phyloP scores from a whole-genome alignment of 2,797 vertebrate species.

The Sarcophilus harrisii region DNA sequence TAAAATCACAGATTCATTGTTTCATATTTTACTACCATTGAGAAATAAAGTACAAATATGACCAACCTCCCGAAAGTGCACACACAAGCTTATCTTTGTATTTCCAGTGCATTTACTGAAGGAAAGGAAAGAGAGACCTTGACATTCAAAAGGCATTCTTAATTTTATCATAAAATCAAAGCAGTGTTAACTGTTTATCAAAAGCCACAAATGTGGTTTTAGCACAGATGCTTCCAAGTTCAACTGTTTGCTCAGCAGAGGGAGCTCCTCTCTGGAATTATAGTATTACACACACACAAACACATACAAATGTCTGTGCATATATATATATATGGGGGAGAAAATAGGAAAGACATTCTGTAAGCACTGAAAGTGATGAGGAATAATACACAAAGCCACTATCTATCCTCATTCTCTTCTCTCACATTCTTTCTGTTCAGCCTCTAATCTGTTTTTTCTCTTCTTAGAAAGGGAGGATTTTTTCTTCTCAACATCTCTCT shows the following conservation, averaged over 20 bases:
- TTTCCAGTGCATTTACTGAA: background rate
- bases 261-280: background rate
- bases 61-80: background rate
- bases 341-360: background rate
- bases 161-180: background rate
- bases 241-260: background rate
- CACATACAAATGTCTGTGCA: too few species aligned
- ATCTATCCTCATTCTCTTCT: background rate
- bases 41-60: background rate
- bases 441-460: background rate
- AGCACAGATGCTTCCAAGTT: background rate
- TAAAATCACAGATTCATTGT: background rate
- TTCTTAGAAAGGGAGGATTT: accelerated
- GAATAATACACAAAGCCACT: accelerated
- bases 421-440: too few species aligned
- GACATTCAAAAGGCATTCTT: background rate
- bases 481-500: too few species aligned
- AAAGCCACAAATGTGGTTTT: background rate
- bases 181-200: background rate
- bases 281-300: background rate
- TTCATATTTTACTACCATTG: background rate
- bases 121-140: background rate
- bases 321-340: background rate
- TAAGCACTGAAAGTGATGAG: background rate
- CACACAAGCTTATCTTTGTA: background rate